A percentile compares a stretch with the other conserved stretches of the same genome.
phyloP scores from a whole-genome alignment of 2,113 vertebrate species.

The Numida meleagris region DNA sequence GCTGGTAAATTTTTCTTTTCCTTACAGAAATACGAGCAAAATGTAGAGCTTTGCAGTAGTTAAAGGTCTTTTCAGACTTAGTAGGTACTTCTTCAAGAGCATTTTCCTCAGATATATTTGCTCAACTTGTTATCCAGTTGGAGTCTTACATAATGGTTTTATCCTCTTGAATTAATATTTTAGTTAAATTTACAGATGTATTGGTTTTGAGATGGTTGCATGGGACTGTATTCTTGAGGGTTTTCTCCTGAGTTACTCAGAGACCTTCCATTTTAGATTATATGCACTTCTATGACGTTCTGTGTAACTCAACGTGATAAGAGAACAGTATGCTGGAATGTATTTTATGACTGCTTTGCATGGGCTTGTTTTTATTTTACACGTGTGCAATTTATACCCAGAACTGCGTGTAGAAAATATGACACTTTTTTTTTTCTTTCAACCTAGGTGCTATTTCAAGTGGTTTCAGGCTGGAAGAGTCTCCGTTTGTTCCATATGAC shows the following conservation, averaged over 20 bases:
- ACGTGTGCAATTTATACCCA: not conserved
- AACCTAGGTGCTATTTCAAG: conserved; percentile 95
- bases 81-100: not conserved
- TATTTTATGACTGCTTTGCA: not conserved
- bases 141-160: not conserved
- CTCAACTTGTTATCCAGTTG: not conserved
- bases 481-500: conserved; percentile 93
- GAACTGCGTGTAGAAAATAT: not conserved
- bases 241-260: not conserved
- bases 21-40: not conserved
- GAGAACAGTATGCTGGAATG: rapidly evolving
- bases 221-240: not conserved
- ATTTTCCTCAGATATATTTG: not conserved
- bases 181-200: not conserved
- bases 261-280: not conserved
- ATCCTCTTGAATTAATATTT: not conserved
- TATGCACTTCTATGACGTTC: not conserved
- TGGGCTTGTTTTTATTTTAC: not conserved
- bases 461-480: conserved; percentile 97
- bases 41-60: not conserved
- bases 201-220: not conserved
- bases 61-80: not conserved
- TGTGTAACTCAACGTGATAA: not conserved
- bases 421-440: no score
- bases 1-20: not conserved